Base-by-base conservation (phyloP, 2,113 vertebrate genomes). In the Tragelaphus imberbis region DNA sequence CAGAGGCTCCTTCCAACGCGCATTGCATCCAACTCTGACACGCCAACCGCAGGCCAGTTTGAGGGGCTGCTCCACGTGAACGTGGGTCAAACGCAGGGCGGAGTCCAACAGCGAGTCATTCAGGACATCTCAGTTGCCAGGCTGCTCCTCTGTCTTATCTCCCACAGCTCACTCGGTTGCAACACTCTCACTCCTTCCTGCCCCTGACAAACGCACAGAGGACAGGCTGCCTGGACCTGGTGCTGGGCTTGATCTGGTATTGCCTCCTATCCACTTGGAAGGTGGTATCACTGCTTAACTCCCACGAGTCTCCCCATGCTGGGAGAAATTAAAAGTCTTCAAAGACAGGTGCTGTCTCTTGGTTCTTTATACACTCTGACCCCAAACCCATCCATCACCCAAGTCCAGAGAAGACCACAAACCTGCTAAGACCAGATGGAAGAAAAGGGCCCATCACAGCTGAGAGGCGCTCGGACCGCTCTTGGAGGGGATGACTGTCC, bases 291-390 rank as follows among this genome's bases (percentile, higher is more conserved):
- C 65, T 91, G 28, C 68, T 84, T 68, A 61, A 91, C 44, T 55
- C 77, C 79, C 21, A 6, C 27, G 7, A 94, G 77, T 95, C 93
- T 96, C 94, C 51, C 58, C 14, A 17, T 65, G 12, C 27, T 21
- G 33, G 7, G 0, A 84, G 80, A 91, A 94, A 94, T 68, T 84
- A 84, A 92, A 68, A 90, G 65, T 96, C 58, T 53, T 95, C 53
- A 88, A 51, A 65, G 81, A 95, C 40, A 95, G 61, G 44, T 7
- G 79, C 27, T 33, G 17, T 90, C 92, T 88, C 93, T 84, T 30
- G 40, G 49, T 87, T 96, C 82, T 91, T 95, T 84, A 71, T n/a
- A 47, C 82, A 92, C 25, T 80, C 56, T 17, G 53, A 65, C 44
- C 40, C 61, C 27, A 86, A 77, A 12, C 6, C 36, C 63, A 87